Conservation (phyloP, 2,888 invertebrate species). For the Nephrotoma guestfalica region DNA sequence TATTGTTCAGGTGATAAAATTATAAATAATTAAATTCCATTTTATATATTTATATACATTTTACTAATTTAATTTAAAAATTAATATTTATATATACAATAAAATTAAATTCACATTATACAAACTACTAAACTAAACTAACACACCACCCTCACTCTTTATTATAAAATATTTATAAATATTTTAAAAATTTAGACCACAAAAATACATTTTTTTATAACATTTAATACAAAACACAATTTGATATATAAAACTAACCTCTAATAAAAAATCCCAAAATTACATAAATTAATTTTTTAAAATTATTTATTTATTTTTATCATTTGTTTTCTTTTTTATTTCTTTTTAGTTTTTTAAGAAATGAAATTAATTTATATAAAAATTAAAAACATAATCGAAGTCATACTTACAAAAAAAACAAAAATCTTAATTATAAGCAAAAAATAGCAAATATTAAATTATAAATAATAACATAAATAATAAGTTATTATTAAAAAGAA, state of each 20-base stretch:
- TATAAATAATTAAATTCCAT: background rate
- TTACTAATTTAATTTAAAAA: background rate
- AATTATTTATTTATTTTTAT: background rate
- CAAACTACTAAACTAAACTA: background rate
- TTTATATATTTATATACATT: background rate
- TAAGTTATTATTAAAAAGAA: background rate
- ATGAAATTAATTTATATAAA: background rate
- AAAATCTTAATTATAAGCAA: background rate
- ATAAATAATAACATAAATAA: background rate
- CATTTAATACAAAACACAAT: background rate
- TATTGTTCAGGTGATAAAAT: slow-evolving; percentile 23
- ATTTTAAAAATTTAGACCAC: background rate
- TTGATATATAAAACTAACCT: background rate
- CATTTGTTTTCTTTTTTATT: background rate
- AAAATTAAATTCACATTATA: background rate
- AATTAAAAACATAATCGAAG: background rate
- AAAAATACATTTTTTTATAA: background rate
- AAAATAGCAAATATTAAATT: background rate
- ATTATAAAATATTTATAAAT: background rate
- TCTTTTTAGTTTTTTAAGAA: background rate
- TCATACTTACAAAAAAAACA: background rate
- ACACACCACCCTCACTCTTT: background rate
- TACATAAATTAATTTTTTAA: background rate
- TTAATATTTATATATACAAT: too few relatives aligned
- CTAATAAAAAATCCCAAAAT: background rate